Evolutionary conservation across 2,113 vertebrate genomes (phyloP).

Genomic region (Colaptes auratus): DNA sequence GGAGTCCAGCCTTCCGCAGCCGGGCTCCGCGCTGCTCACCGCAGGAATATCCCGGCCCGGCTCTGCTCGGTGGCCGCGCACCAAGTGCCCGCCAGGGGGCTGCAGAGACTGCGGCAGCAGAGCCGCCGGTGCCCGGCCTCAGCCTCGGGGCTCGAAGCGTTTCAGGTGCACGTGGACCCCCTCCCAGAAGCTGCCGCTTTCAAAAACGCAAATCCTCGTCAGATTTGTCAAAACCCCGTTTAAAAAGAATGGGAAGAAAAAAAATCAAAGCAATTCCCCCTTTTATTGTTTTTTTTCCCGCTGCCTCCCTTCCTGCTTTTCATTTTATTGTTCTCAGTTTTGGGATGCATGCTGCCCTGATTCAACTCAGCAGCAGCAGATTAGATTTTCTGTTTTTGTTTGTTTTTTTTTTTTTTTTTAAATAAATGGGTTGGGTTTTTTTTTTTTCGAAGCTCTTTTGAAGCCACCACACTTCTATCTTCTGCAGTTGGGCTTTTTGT

Average conservation of each 20-base stretch:
- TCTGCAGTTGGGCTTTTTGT: not conserved
- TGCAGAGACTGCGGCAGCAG: constrained; percentile 5
- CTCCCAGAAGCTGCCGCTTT: not conserved
- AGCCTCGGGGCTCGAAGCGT: rapidly evolving
- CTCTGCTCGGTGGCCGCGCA: not conserved
- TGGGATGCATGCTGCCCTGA: not conserved
- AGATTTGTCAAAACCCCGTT: not conserved
- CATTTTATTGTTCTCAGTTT: not conserved
- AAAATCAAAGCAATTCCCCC: rapidly evolving
- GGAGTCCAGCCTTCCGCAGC: rapidly evolving
- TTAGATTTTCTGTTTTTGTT: too few species aligned
- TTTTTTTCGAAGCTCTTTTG: not conserved
- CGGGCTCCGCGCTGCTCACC: not conserved
- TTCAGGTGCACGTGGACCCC: rapidly evolving
- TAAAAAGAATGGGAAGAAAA: not conserved
- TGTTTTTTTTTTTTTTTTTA: not conserved
- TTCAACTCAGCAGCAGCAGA: not conserved
- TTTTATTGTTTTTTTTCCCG: not conserved
- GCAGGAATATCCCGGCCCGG: rapidly evolving
- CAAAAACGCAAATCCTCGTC: not conserved
- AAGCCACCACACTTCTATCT: not conserved
- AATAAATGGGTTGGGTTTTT: not conserved
- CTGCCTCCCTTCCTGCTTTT: not conserved
- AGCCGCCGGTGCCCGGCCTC: rapidly evolving
- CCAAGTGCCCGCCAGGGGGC: constrained; percentile 25